These are phyloP conservation scores for Erebia palarica DNA, from an alignment of 2,888 invertebrate genomes.

Conservation along the genomic window DNA sequence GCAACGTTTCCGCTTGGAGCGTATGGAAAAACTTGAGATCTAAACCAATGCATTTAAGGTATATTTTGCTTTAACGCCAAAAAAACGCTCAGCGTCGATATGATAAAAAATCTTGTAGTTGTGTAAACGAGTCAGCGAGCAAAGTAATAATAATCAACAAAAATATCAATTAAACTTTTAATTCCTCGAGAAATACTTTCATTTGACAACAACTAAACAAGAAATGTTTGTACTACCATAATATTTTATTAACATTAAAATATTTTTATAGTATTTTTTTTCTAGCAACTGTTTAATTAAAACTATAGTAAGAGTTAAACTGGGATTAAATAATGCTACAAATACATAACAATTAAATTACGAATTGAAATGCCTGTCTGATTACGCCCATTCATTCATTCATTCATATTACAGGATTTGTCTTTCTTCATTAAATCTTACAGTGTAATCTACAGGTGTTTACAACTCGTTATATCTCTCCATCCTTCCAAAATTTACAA, in stretches of 20 bases:
- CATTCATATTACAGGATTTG: neutral
- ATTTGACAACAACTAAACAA: neutral
- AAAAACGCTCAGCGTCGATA: too few relatives aligned
- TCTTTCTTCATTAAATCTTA: neutral
- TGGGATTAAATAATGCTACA: neutral
- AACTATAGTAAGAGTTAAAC: neutral
- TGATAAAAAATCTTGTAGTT: too few relatives aligned
- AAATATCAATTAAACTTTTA: neutral
- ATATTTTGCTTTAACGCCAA: too few relatives aligned
- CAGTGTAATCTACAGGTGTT: too few relatives aligned
- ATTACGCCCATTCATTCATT: neutral
- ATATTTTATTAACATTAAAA: neutral
- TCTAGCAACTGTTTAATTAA: neutral
- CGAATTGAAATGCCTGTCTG: neutral
- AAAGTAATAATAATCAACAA: neutral
- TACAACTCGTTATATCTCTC: neutral
- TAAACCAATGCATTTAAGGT: too few relatives aligned
- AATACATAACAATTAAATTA: neutral
- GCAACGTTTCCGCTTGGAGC: too few relatives aligned
- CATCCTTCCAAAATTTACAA: neutral
- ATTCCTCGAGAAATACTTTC: constrained; percentile 1
- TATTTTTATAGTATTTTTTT: neutral
- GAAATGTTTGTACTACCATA: constrained; percentile 8
- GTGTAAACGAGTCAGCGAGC: too few relatives aligned
- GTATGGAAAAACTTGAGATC: too few relatives aligned